These are phyloP conservation scores for Platyscapa corneri DNA, from an alignment of 1,140 invertebrate species.

Conservation along the genomic window DNA sequence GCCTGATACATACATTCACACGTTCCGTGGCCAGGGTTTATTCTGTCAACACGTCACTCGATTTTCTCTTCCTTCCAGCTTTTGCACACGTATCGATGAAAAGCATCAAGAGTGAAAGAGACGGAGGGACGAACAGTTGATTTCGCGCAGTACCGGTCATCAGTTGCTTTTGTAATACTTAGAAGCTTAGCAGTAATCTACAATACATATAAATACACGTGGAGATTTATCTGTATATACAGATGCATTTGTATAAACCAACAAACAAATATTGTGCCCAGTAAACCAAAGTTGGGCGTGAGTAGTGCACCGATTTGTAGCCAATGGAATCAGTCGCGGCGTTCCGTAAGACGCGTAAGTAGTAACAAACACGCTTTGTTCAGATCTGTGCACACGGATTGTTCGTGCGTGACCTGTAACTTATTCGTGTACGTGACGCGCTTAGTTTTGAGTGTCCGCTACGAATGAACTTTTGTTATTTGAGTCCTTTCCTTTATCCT, in stretches of 20 bases:
- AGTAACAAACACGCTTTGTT: neutral
- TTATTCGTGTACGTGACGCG: constrained; percentile 5
- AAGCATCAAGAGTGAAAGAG: neutral
- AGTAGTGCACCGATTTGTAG: neutral
- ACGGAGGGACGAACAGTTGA: neutral
- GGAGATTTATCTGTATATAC: neutral
- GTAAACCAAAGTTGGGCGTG: neutral
- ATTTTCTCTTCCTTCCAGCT: neutral
- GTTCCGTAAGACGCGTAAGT: constrained; percentile 5
- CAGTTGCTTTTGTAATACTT: neutral
- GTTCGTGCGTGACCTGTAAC: neutral
- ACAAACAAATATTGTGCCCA: neutral
- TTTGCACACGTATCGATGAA: neutral
- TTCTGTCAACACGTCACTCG: constrained; percentile 40
- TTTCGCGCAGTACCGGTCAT: neutral
- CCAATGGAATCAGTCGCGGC: too few relatives aligned
- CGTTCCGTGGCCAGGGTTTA: constrained; percentile 15
- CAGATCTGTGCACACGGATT: neutral
- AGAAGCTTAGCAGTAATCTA: neutral
- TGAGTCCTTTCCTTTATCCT: neutral
- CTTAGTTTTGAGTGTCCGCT: neutral
- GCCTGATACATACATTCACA: neutral
- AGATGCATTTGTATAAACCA: neutral
- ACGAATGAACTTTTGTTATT: neutral
- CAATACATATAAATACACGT: neutral